These are phyloP conservation scores for Leucosticte australis DNA, from an alignment of 2,113 vertebrate genomes.

Conservation along the genomic window DNA sequence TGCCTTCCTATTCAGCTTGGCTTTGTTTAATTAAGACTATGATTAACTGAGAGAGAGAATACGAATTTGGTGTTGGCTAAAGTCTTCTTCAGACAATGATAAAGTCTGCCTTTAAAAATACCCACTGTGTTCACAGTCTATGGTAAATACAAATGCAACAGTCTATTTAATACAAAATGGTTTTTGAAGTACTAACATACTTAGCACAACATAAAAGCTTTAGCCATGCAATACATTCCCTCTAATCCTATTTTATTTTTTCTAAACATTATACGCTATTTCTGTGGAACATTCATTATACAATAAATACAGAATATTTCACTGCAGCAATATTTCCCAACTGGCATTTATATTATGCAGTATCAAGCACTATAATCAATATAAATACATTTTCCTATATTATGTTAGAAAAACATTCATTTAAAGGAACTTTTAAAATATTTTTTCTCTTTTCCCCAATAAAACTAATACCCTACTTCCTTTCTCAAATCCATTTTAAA, in stretches of 20 bases:
- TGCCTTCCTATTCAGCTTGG: neutral
- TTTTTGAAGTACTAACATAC: neutral
- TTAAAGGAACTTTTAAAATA: neutral
- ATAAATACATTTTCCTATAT: neutral
- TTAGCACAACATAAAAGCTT: slow-evolving; percentile 21
- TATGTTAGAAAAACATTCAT: neutral
- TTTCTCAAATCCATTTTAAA: slow-evolving; percentile 7
- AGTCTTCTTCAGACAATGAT: neutral
- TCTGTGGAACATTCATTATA: neutral
- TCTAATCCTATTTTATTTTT: slow-evolving; percentile 10
- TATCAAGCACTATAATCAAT: neutral
- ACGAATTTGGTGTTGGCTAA: neutral
- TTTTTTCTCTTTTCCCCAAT: neutral
- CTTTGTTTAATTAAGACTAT: slow-evolving; percentile 5
- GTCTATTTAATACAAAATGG: neutral
- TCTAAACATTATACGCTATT: neutral
- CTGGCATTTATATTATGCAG: neutral
- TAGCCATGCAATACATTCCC: neutral
- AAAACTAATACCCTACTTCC: slow-evolving; percentile 34
- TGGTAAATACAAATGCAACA: neutral
- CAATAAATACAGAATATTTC: neutral
- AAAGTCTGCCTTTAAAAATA: neutral
- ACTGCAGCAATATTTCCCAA: neutral
- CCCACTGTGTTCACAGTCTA: neutral
- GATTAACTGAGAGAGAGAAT: neutral